Base-by-base conservation (phyloP, 2,113 vertebrate genomes). In the Callospermophilus lateralis region DNA sequence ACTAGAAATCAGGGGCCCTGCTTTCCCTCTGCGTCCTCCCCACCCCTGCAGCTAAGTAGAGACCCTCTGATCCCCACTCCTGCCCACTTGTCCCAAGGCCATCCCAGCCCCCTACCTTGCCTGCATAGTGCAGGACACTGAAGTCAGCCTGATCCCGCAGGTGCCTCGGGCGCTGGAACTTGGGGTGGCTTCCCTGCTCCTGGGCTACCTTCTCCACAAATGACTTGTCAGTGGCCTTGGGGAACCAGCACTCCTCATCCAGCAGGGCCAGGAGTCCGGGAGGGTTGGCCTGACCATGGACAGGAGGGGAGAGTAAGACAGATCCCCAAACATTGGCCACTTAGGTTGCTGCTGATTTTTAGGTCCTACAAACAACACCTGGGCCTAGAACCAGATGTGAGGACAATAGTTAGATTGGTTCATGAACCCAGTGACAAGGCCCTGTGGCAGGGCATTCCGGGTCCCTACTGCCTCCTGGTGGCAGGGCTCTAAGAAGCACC, bases 211-310 rank as follows among this genome's bases (percentile, higher is more conserved):
- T 99, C 94, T 99, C 99, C 81, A 99, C 99, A 68, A 99, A 99
- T 6, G 99, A 99, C 92, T 99, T 99, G 96, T 99, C 99, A 0
- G 99, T 99, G 42, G 99, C 99, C 95, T 99, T 99, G 0, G 99
- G 99, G 97, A 99, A 99, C 99, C 99, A 99, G 98, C 99, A 99
- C 97, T 99, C 99, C 95, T 99, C 99, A 4, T 99, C 99, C 97
- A 99, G 97, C 73, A 99, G 98, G 77, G 99, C 99, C 97, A 99
- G 97, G 42, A 99, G 98, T 6, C 99, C 99, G 0, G 99, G 99
- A 11, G 99, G 99, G 90, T 99, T 98, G 42, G 99, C 98, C 99
- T 99, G 93, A 15, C 9, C 70, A 7, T 6, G 0, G 1, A 51
- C 8, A 53, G 39, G 70, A 61, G 45, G 22, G 42, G 72, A 45